Evolutionary conservation across 2,113 vertebrate species (phyloP).

Genomic region (Charina bottae): DNA sequence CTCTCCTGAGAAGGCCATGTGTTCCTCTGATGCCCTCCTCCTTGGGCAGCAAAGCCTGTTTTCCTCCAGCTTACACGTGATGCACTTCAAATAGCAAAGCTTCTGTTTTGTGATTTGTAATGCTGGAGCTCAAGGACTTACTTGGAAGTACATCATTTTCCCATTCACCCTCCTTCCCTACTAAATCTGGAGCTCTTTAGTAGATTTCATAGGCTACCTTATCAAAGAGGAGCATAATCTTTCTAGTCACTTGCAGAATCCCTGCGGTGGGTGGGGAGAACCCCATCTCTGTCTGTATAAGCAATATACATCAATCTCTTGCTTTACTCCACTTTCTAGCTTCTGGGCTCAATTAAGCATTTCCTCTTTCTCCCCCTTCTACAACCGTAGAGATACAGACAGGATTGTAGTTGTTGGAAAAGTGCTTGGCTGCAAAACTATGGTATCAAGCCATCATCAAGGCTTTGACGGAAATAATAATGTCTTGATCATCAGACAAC

Average conservation of each 20-base stretch:
- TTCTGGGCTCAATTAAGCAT: neutral
- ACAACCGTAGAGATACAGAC: neutral
- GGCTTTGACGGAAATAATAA: neutral
- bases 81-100: neutral
- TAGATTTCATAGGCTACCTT: neutral
- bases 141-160: neutral
- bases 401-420: neutral
- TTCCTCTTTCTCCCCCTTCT: neutral
- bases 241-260: neutral
- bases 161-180: neutral
- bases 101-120: neutral
- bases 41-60: neutral
- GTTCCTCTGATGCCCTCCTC: neutral
- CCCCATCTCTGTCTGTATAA: neutral
- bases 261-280: neutral
- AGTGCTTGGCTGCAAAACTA: neutral
- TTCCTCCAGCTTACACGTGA: neutral
- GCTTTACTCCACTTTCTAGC: too few relatives aligned
- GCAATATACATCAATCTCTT: neutral
- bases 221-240: neutral
- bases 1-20: neutral
- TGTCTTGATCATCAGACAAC: neutral
- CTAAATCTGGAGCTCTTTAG: neutral
- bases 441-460: neutral
- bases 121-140: neutral